These are phyloP conservation scores for Albula glossodonta DNA, from an alignment of 2,113 vertebrate species.

Conservation along the genomic window DNA sequence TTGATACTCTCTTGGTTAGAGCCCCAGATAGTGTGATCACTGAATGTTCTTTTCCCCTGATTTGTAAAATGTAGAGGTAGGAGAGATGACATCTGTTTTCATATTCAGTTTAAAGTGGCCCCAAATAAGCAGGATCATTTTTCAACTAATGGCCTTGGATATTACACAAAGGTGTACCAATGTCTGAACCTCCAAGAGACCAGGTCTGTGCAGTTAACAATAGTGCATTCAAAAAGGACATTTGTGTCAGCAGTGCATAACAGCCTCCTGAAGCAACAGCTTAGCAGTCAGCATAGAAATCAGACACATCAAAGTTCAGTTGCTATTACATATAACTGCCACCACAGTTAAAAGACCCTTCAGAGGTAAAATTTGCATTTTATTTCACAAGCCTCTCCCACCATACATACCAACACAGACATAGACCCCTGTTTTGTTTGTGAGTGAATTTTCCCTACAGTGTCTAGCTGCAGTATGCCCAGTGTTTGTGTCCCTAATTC, in stretches of 20 bases:
- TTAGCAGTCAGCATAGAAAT: not conserved
- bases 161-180: too few species aligned
- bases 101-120: too few species aligned
- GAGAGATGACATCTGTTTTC: too few species aligned
- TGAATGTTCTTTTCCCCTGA: too few species aligned
- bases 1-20: too few species aligned
- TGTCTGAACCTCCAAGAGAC: too few species aligned
- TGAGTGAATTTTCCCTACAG: not conserved
- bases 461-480: not conserved
- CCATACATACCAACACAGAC: not conserved
- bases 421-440: not conserved
- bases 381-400: not conserved
- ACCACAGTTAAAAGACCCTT: not conserved
- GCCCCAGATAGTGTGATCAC: too few species aligned
- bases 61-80: too few species aligned
- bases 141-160: too few species aligned
- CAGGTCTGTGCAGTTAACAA: too few species aligned
- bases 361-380: not conserved
- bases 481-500: not conserved
- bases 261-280: not conserved
- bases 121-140: too few species aligned
- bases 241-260: not conserved
- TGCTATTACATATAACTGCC: not conserved
- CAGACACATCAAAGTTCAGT: not conserved
- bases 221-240: too few species aligned